Evolutionary conservation across 1,140 invertebrate genomes (phyloP), one percentile per base, ranked within the genome.

Genomic region (Bradysia coprophila): DNA sequence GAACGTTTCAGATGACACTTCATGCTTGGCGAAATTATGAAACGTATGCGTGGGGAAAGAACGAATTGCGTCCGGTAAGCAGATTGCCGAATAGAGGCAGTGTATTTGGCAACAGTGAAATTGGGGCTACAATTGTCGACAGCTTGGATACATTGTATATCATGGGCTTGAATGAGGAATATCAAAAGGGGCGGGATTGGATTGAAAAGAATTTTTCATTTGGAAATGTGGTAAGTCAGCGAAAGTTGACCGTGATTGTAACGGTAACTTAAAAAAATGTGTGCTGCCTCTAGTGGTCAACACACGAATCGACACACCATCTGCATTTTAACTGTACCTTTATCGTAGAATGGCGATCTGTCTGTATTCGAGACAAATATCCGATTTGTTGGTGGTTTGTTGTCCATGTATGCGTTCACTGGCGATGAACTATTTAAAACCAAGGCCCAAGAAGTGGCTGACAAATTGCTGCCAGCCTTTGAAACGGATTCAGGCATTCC

Each of bases 351-450:
- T 49, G 70, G 80, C 1, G 91, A 97, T 53, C 66, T 98, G 47
- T 98, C 93, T 2, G 89, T 98, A 5, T 99, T 99, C 67, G 96
- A 99, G 67, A 92, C 83, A 24, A 98, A 96, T 55, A 98, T 98
- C 54, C 76, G 95, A 16, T 98, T 96, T 64, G 76, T 99, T 49
- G 96, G 95, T 38, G 95, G 96, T 21, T 67, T 99, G 40, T 66
- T 99, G 22, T 76, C 93, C 1, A 81, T 81, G 48, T 98, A 87
- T 64, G 83, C 93, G 19, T 69, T 99, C 33, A 96, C 96, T 13
- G 91, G 91, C 9, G 94, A 99, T 64, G 68, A 78, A 45, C 72
- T 98, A 66, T 98, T 93, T 66, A 75, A 83, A 53, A 81, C 92
- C 52, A 97, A 97, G 64, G 94, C 95, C 2, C 78, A 78, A 43